Evolutionary conservation across 2,113 vertebrate species (phyloP), one percentile per base, ranked within the genome.

Genomic region (Rhodinocichla rosea): DNA sequence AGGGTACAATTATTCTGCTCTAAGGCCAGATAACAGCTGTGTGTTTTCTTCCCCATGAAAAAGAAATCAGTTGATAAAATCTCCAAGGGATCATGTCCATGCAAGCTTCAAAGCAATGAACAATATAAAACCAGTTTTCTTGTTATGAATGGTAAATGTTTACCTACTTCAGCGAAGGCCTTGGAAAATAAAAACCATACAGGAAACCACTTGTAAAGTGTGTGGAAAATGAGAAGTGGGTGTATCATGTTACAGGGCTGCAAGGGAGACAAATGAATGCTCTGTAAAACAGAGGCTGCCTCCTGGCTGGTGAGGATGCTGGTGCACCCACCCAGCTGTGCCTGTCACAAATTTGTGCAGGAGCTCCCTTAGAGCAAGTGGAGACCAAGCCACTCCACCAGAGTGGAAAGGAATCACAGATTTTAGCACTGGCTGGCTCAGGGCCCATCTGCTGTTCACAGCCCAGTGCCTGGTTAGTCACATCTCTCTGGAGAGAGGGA

Each of bases 11-110:
- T 94, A 92, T 85, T 90, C 84, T 91, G 50, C 70, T 65, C n/a
- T 57, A 33, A 60, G 74, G 95, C 77, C 95, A 93, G 86, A 57
- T 44, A 74, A 81, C 27, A 65, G 55, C 65, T 91, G 10, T 83
- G 88, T 16, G 42, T 90, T 96, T 94, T 92, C 84, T 84, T 93
- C 71, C 63, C 87, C 86, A 49, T 39, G 49, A 92, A 93, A 91
- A 96, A 81, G 40, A 84, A 92, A 87, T 67, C 33, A 35, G 49
- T 40, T 87, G 55, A 93, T 94, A 89, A 74, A 92, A 94, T 84
- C 92, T 80, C 81, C 69, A 77, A 73, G 65, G 49, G 30, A 73
- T 89, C 19, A 2, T 27, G 47, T 83, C 80, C 60, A 28, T 27
- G 45, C 42, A 80, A 52, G 56, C 57, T 94, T 93, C 89, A 96